Evolutionary conservation across 2,113 vertebrate species (phyloP).

Genomic region (Oenanthe oenanthe): DNA sequence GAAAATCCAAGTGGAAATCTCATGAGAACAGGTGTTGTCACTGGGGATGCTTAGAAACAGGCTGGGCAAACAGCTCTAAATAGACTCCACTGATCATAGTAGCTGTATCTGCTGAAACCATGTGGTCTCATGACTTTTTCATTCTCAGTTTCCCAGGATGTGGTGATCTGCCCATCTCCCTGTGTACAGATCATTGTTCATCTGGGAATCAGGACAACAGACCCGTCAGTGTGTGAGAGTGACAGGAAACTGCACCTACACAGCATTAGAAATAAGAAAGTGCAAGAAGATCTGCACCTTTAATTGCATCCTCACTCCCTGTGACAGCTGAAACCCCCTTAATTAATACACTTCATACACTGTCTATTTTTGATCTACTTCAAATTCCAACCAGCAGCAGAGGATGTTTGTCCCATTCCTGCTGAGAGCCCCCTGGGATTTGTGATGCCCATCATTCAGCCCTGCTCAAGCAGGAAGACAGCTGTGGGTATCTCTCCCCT

Average conservation of each 20-base stretch:
- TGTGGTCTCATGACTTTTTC: background rate
- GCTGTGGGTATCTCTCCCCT: background rate
- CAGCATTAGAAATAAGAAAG: slow-evolving; percentile 8
- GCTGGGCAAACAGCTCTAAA: slow-evolving; percentile 8
- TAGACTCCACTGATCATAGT: background rate
- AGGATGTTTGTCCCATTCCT: background rate
- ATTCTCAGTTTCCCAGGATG: background rate
- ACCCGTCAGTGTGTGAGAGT: background rate
- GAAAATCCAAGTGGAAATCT: slow-evolving; percentile 39
- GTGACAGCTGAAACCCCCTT: slow-evolving; percentile 37
- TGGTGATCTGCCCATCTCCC: background rate
- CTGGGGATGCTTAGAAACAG: slow-evolving; percentile 31
- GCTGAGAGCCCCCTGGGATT: background rate
- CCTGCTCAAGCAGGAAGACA: rapidly evolving
- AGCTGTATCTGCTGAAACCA: background rate
- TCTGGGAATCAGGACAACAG: background rate
- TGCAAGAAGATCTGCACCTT: slow-evolving; percentile 1
- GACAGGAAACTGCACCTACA: background rate
- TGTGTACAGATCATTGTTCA: background rate
- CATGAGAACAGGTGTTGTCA: background rate
- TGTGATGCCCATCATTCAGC: background rate
- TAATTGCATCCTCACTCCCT: slow-evolving; percentile 14
- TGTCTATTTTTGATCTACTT: slow-evolving; percentile 14
- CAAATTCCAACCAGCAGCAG: background rate
- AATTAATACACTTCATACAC: slow-evolving; percentile 28